Conservation (phyloP, 2,113 vertebrate genomes). For the Leucosticte australis region DNA sequence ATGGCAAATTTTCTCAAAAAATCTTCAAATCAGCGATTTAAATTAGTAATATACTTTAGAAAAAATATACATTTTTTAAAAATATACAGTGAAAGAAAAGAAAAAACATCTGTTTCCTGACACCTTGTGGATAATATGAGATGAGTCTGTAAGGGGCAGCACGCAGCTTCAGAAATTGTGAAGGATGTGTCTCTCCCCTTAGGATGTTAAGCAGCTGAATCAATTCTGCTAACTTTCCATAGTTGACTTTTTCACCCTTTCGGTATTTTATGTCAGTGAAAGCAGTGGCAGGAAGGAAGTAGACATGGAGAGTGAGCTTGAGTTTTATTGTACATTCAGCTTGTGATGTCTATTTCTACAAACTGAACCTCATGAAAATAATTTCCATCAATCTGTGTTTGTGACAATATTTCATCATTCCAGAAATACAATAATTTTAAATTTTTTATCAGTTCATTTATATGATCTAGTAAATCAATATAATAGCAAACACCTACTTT, state of each 20-base stretch:
- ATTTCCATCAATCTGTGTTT: background rate
- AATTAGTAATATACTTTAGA: background rate
- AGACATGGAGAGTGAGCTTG: rapidly evolving
- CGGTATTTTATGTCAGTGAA: background rate
- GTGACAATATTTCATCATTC: background rate
- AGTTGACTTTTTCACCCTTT: background rate
- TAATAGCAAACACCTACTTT: background rate
- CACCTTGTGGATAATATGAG: background rate
- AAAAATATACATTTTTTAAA: background rate
- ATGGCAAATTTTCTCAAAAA: background rate
- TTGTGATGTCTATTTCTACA: background rate
- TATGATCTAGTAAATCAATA: background rate
- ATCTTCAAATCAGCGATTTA: rapidly evolving
- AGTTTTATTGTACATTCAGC: background rate
- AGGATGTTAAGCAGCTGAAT: background rate
- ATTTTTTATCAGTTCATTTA: background rate
- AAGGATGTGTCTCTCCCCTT: background rate
- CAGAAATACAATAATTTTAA: background rate
- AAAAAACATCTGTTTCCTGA: background rate
- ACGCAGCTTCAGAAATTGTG: background rate
- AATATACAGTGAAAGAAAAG: background rate
- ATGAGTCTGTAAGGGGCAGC: background rate
- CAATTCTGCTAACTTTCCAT: background rate
- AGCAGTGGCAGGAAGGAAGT: background rate
- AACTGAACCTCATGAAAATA: background rate